Base-by-base conservation (phyloP, 2,888 invertebrate genomes). In the Eristalis arbustorum region DNA sequence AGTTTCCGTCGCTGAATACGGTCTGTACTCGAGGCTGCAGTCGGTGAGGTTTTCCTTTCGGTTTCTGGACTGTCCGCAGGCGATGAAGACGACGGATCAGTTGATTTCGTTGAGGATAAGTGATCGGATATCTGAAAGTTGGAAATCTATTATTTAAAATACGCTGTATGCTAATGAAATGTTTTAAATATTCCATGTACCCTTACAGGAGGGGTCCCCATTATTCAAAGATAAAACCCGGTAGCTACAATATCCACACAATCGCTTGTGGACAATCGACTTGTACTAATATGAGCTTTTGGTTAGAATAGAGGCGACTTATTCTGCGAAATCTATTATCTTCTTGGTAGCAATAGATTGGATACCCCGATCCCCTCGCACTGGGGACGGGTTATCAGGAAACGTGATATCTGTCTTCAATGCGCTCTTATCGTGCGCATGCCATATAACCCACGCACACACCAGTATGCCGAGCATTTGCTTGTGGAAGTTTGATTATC, bases 1-100 rank as follows among this genome's bases (percentile, higher is more conserved):
- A 92, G 89, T 57, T 91, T 91, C 0, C 91, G 90, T 10, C 91
- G 90, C 59, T 92, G 91, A 63, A 90, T 69, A 4, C 90, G 89
- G 22, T 92, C 91, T 1, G 89, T 87, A 3, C 89, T 76, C 1
- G 66, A 49, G 1, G 23, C 25, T 37, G 62, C 49, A 18, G n/a
- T 64, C 3, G 61, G 61, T 14, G 61, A 81, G 31, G 31, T 64
- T 22, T 89, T 89, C 62, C 89, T 63, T 18, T 88, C 80, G 4
- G 89, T 74, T 56, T 89, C 83, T 1, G 71, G 64, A 82, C 89
- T 76, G 84, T 91, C 89, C 42, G 90, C 90, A 10, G 91, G 90
- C 22, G 90, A 91, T 76, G 90, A 89, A 23, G 90, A 91, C 61
- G 91, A 90, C 40, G 90, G 88, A 75, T 91, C 90, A 77, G 89